phyloP scores from a whole-genome alignment of 2,888 invertebrate genomes.

The Drosophila nigritarsus region DNA sequence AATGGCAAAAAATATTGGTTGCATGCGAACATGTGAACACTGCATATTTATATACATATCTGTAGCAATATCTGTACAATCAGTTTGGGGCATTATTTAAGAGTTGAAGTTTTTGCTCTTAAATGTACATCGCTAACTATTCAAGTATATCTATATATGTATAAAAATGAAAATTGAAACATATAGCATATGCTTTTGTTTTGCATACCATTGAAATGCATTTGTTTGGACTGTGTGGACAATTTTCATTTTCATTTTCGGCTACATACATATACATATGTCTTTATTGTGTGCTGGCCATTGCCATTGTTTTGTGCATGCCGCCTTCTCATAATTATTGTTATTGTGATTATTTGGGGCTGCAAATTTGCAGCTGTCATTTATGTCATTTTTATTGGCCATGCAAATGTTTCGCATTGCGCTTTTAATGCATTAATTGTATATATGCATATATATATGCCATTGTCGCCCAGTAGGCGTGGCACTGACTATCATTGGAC shows the following conservation, averaged over 20 bases:
- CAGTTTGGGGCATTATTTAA: not conserved
- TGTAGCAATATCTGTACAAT: not conserved
- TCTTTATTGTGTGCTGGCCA: constrained; percentile 5
- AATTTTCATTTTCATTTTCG: not conserved
- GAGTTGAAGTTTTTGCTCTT: too few relatives aligned
- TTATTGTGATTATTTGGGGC: constrained; percentile 65
- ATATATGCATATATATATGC: not conserved
- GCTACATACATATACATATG: constrained; percentile 4
- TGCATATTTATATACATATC: constrained; percentile 6
- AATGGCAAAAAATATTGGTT: constrained; percentile 20
- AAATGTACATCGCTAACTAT: not conserved
- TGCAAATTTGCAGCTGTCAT: constrained; percentile 70
- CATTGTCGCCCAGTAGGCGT: constrained; percentile 9
- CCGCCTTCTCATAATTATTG: constrained; percentile 20
- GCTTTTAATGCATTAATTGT: constrained; percentile 76
- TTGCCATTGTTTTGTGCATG: constrained; percentile 13
- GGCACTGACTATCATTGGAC: constrained; percentile 53
- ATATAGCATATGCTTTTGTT: not conserved
- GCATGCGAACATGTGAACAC: constrained; percentile 8
- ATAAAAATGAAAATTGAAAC: not conserved
- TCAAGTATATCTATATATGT: not conserved
- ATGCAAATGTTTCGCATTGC: constrained; percentile 57
- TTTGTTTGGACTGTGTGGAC: not conserved
- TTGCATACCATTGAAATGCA: constrained; percentile 20
- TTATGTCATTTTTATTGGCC: constrained; percentile 66